Conservation (phyloP, 2,113 vertebrate species). For the Hippocampus barbouri region DNA sequence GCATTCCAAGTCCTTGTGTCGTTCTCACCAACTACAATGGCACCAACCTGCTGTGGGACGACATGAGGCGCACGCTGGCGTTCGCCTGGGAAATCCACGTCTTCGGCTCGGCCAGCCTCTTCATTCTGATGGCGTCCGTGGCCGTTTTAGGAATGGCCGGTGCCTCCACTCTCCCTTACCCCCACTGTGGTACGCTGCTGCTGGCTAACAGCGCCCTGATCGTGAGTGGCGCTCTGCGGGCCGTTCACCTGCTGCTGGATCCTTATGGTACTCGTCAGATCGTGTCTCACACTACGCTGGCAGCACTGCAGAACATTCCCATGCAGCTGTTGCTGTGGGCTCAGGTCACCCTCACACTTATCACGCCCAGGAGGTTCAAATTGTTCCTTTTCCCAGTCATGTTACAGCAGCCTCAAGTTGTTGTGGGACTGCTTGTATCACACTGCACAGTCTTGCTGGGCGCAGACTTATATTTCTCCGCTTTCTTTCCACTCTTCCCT, state of each 20-base stretch:
- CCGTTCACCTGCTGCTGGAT: conserved; percentile 78
- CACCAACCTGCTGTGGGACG: conserved; percentile 78
- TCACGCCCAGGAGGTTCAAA: conserved; percentile 66
- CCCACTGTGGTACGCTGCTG: conserved; percentile 56
- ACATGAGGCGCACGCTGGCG: conserved; percentile 77
- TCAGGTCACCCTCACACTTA: conserved; percentile 73
- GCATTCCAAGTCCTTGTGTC: conserved; percentile 51
- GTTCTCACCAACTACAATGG: conserved; percentile 61
- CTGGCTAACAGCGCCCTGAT: conserved; percentile 73
- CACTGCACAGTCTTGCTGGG: conserved; percentile 65
- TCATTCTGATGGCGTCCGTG: conserved; percentile 70
- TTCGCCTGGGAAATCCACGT: conserved; percentile 85
- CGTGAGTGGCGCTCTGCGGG: conserved; percentile 69
- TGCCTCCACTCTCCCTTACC: conserved; percentile 48
- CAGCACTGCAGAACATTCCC: conserved; percentile 78
- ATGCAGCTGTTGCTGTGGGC: conserved; percentile 78
- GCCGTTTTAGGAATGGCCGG: conserved; percentile 63
- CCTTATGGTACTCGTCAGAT: conserved; percentile 77
- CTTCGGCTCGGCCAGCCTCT: conserved; percentile 75
- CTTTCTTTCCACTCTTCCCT: conserved; percentile 56
- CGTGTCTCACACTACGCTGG: conserved; percentile 63
- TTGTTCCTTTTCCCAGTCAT: conserved; percentile 62
- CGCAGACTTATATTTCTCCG: conserved; percentile 72
- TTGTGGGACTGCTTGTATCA: conserved; percentile 58
- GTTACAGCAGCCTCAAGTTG: conserved; percentile 65